phyloP scores from a whole-genome alignment of 2,797 vertebrate species.

The Onychomys arenicola region DNA sequence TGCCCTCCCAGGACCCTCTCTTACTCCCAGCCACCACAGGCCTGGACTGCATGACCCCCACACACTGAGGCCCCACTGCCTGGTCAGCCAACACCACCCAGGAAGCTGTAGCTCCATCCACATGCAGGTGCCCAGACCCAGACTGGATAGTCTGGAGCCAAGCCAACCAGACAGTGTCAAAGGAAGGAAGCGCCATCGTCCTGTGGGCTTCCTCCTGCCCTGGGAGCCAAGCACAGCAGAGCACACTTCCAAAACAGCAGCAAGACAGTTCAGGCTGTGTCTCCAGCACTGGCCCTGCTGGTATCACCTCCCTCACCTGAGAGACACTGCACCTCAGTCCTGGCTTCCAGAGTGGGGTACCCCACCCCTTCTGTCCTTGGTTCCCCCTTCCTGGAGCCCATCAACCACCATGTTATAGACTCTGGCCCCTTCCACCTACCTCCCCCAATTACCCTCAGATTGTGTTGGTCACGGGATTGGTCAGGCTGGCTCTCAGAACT shows the following conservation, averaged over 20 bases:
- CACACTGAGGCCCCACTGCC: neutral
- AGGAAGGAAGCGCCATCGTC: neutral
- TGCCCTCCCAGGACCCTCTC: neutral
- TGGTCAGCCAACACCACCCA: neutral
- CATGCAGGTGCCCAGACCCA: neutral
- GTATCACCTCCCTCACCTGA: neutral
- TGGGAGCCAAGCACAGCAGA: neutral
- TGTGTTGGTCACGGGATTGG: neutral
- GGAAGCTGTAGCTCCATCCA: neutral
- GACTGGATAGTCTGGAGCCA: neutral
- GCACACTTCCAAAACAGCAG: neutral
- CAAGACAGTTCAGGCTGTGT: too few species aligned
- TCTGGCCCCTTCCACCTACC: neutral
- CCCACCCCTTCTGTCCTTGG: too few species aligned
- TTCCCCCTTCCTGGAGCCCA: accelerated
- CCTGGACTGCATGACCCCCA: neutral
- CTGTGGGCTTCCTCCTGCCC: accelerated
- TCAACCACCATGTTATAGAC: neutral
- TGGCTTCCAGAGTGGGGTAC: too few species aligned
- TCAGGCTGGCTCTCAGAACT: neutral
- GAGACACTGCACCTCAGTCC: accelerated
- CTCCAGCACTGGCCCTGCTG: neutral
- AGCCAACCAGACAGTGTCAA: neutral
- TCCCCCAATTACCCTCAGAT: accelerated
- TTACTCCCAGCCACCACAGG: neutral